A percentile compares a stretch with the other conserved stretches of the same genome.
phyloP scores from a whole-genome alignment of 2,888 invertebrate genomes.

The Zaprionus obscuricornis region DNA sequence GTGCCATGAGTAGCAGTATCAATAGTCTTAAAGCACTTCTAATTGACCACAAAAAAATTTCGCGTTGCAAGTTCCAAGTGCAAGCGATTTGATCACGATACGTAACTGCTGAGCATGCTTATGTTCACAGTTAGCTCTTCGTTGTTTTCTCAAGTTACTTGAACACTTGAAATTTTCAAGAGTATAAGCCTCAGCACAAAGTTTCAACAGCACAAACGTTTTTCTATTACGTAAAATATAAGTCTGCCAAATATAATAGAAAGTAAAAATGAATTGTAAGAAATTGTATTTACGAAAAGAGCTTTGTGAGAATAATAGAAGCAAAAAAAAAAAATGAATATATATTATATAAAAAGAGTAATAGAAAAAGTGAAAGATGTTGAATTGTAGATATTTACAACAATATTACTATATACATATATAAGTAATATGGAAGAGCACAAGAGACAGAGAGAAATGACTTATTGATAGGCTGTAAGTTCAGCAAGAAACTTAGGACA shows the following conservation, averaged over 20 bases:
- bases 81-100: conserved; percentile 5
- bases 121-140: conserved; percentile 22
- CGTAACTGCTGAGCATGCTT: conserved; percentile 11
- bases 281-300: conserved; percentile 15
- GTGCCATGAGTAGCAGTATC: too few species aligned
- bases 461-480: conserved; percentile 64
- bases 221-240: not conserved
- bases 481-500: conserved; percentile 35
- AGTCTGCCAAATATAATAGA: too few species aligned
- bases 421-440: too few species aligned
- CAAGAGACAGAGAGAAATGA: too few species aligned
- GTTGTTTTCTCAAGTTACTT: conserved; percentile 20
- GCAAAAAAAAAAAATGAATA: conserved; percentile 43
- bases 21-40: conserved; percentile 1
- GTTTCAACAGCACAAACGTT: not conserved
- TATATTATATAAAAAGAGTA: conserved; percentile 36
- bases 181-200: conserved; percentile 9
- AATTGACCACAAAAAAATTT: conserved; percentile 37
- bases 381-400: too few species aligned
- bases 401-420: too few species aligned
- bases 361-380: conserved; percentile 17
- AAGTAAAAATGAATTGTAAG: conserved; percentile 17
- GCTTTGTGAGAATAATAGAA: conserved; percentile 23
- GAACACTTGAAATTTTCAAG: conserved; percentile 13
- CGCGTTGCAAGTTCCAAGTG: conserved; percentile 34